Percentiles rank a stretch among this genome's conserved stretches.
phyloP scores from a whole-genome alignment of 1,140 invertebrate species.

The Pentalonia nigronervosa region DNA sequence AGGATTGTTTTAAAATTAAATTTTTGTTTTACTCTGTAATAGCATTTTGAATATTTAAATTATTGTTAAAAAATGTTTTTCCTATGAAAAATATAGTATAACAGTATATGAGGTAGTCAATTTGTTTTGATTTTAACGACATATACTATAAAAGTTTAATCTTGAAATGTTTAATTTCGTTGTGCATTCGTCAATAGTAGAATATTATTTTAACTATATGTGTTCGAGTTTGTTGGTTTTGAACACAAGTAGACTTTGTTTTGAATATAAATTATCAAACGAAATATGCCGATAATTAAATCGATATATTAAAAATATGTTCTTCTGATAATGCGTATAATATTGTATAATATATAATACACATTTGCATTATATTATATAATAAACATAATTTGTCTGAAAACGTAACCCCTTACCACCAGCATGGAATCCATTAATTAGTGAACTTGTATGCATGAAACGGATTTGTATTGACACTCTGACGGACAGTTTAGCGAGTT shows the following conservation, averaged over 20 bases:
- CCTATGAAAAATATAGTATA: no score
- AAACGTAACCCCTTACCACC: background rate
- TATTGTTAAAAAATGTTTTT: no score
- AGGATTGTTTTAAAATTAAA: no score
- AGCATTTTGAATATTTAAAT: no score
- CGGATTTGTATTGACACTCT: slow-evolving; percentile 24
- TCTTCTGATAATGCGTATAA: background rate
- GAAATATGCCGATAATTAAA: background rate
- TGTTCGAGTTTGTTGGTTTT: background rate
- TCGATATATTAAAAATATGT: background rate
- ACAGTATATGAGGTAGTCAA: no score
- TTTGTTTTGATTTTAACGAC: no score
- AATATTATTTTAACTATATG: background rate
- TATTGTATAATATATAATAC: background rate
- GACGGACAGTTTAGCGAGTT: slow-evolving; percentile 35
- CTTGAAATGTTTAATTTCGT: background rate
- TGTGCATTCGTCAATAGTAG: background rate
- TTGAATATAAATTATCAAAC: background rate
- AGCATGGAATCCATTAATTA: background rate
- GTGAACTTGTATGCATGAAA: background rate
- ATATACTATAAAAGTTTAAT: no score
- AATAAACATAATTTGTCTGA: background rate
- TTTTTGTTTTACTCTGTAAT: no score
- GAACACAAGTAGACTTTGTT: background rate
- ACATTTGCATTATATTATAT: background rate